Base-by-base conservation (phyloP, 2,797 vertebrate species). In the Eleutherodactylus coqui region DNA sequence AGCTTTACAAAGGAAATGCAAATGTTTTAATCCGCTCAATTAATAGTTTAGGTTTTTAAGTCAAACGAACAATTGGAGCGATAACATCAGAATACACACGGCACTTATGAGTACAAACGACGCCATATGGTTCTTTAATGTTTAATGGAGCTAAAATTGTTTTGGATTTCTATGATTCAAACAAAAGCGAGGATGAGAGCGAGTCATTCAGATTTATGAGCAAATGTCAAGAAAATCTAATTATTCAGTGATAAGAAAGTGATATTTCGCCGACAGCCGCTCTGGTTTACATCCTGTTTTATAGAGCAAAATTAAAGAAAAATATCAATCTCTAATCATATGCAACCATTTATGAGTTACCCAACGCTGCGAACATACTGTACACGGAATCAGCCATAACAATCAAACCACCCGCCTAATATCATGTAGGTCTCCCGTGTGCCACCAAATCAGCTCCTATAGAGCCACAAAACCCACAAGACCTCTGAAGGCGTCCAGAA, bases 1-100 rank as follows among this genome's bases (percentile, higher is more conserved):
- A 49, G 32, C 47, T 80, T 38, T 80, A 80, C 82, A 84, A 87
- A 84, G 73, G 86, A 87, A 84, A 87, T 84, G 86, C 86, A 87
- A 84, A 87, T 84, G 82, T 75, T 75, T 80, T 84, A 87, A 79
- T 87, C 82, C 67, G 51, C 32, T 64, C 86, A 79, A 87, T 87
- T 84, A 87, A 84, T 80, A 53, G 43, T 64, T 77, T 75, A 41
- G 27, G 60, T 79, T 75, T 79, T 75, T 45, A 84, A 75, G 82
- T 75, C 49, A 72, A 84, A 69, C 29, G 82, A 72, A 62, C 75
- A 79, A 84, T 64, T 45, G 62, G 51, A 43, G 38, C 29, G 75
- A 87, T 79, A 49, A 75, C 62, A 84, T 79, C 53, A 72, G 62
- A 55, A 80, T 51, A 69, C 75, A 75, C 58, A 16, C 76, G 43